These are phyloP conservation scores for Drosophila sulfurigaster DNA, from an alignment of 1,140 invertebrate species.

Conservation along the genomic window DNA sequence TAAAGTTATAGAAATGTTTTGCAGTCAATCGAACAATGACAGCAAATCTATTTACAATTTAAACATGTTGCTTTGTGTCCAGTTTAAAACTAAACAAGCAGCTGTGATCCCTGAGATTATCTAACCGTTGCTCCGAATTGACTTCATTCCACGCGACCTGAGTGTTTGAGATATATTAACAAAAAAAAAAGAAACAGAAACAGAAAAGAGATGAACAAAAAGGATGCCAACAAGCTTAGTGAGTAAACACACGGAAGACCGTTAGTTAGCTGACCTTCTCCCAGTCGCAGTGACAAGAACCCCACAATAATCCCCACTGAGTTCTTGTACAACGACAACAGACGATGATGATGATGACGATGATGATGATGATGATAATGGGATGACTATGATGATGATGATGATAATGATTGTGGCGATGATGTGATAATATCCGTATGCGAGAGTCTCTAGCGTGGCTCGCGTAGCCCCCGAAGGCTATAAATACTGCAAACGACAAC, in stretches of 20 bases:
- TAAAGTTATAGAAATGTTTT: too few species aligned
- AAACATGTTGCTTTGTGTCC: neutral
- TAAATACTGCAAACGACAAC: constrained; percentile 5
- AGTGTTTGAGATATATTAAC: neutral
- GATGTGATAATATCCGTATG: constrained; percentile 7
- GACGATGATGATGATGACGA: neutral
- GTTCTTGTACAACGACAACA: neutral
- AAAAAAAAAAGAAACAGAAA: neutral
- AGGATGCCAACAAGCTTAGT: constrained; percentile 4
- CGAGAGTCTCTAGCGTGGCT: neutral
- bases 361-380: neutral
- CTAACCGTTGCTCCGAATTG: neutral
- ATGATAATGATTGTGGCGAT: neutral
- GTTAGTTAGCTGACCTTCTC: constrained; percentile 14
- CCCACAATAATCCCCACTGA: neutral
- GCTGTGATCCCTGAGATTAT: constrained; percentile 4
- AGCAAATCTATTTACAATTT: neutral
- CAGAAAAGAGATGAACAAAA: neutral
- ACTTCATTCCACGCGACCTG: neutral
- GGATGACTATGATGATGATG: neutral
- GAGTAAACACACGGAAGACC: neutral
- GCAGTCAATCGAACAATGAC: too few species aligned
- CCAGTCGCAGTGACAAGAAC: neutral
- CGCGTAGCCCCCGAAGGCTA: neutral
- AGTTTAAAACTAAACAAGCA: neutral